Evolutionary conservation across 1,140 invertebrate species (phyloP), one percentile per base, ranked within the genome.

Genomic region (Listronotus oregonensis): DNA sequence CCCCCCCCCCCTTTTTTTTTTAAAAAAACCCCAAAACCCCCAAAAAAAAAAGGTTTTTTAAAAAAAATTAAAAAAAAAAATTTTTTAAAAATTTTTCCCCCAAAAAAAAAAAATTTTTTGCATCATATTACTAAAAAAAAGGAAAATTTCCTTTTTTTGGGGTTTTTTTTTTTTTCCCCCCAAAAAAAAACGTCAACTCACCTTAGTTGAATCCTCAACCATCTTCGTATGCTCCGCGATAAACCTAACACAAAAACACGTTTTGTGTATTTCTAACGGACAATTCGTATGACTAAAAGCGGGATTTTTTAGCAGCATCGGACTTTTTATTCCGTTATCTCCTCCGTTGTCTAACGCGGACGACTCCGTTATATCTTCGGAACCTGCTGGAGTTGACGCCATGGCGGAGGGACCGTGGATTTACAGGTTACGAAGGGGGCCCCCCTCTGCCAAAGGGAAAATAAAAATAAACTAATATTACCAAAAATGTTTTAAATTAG

Each of bases 191-290:
- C n/a, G n/a, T n/a, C n/a, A n/a, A 54, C 64, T 80, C 82, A 95
- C 94, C 86, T 95, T 95, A 43, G 92, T 95, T 7, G 93, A 94
- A 73, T 95, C 93, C 78, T 97, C 94, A 39, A 94, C 86, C 87
- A 95, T 92, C 77, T 91, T 90, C 0, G 94, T 96, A 75, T 97
- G 94, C 74, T 96, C 93, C 0, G 94, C 93, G 64, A 97, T 96
- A 79, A 96, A 96, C 12, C 93, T 86, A 21, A 96, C 92, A 77
- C 94, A 95, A 78, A 94, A 92, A 76, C 94, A 95, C 3, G 94
- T 93, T 65, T 89, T 88, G 81, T 96, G 94, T 39, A 96, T 88
- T 78, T 93, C 91, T 17, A 89, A 91, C 17, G 90, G 91, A 78
- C 90, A 94, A 58, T 86, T 84, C 0, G 89, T 88, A 74, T 93